A percentile compares a stretch with the other conserved stretches of the same genome.
phyloP scores from a whole-genome alignment of 2,888 invertebrate species.

The Perizoma flavofasciatum region DNA sequence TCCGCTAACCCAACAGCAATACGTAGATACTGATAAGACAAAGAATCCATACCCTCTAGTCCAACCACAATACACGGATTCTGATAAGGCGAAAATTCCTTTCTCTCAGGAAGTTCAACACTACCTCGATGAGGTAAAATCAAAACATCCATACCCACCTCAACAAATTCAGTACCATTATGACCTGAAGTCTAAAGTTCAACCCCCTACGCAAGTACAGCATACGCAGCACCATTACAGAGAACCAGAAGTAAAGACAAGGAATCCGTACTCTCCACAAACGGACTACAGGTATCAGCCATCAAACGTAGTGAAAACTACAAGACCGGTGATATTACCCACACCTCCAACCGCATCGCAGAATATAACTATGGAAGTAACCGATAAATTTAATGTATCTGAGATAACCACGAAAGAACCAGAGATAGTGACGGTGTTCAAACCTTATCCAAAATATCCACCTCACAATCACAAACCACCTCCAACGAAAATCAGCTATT shows the following conservation, averaged over 20 bases:
- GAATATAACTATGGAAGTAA: conserved; percentile 53
- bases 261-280: conserved; percentile 42
- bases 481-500: conserved; percentile 60
- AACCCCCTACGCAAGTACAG: conserved; percentile 39
- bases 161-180: conserved; percentile 22
- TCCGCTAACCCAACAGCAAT: conserved; percentile 7
- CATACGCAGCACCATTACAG: conserved; percentile 48
- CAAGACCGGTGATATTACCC: conserved; percentile 64
- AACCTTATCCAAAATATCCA: conserved; percentile 50
- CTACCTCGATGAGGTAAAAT: conserved; percentile 23
- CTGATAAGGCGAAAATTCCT: conserved; percentile 16
- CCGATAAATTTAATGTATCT: conserved; percentile 45
- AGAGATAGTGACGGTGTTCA: conserved; percentile 53
- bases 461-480: conserved; percentile 44
- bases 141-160: conserved; percentile 18
- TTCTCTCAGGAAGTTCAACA: conserved; percentile 25
- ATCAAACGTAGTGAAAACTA: conserved; percentile 59
- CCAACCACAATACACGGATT: conserved; percentile 7
- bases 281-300: conserved; percentile 54
- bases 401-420: conserved; percentile 56
- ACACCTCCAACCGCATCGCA: conserved; percentile 47
- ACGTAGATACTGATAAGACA: conserved; percentile 13
- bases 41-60: conserved; percentile 13
- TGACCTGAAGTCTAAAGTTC: conserved; percentile 20
- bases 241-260: conserved; percentile 43